Evolutionary conservation across 1,140 invertebrate genomes (phyloP).

Genomic region (Callitettix versicolor): DNA sequence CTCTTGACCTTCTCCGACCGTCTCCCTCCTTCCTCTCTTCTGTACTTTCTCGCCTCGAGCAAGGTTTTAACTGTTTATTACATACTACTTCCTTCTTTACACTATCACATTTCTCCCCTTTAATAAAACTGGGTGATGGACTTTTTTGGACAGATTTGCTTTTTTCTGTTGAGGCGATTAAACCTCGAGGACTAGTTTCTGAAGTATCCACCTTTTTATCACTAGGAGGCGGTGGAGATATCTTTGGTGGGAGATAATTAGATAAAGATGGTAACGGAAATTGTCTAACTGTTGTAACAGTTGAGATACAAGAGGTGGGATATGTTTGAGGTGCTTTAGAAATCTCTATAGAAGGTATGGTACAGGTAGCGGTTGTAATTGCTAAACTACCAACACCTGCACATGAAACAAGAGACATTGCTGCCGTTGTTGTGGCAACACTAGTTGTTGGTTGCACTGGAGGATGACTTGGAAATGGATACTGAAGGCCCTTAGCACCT

Average conservation of each 20-base stretch:
- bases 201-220: conserved; percentile 9
- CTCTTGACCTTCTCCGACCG: conserved; percentile 21
- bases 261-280: conserved; percentile 10
- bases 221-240: conserved; percentile 17
- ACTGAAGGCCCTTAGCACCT: conserved; percentile 54
- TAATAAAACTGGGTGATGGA: conserved; percentile 2
- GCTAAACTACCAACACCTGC: conserved; percentile 1
- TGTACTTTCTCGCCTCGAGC: conserved; percentile 18
- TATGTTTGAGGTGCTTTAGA: conserved; percentile 19
- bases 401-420: conserved; percentile 4
- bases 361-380: conserved; percentile 17
- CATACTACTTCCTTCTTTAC: conserved; percentile 8
- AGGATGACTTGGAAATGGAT: conserved; percentile 70
- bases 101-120: conserved; percentile 13
- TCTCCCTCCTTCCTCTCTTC: conserved; percentile 18
- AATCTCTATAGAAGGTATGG: conserved; percentile 9
- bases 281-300: conserved; percentile 13
- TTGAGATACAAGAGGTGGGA: conserved; percentile 16
- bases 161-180: conserved; percentile 15
- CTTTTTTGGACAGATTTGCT: conserved; percentile 11
- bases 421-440: conserved; percentile 16
- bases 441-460: conserved; percentile 32
- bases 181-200: not conserved
- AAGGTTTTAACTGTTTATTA: conserved; percentile 16
- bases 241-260: conserved; percentile 19